phyloP scores from a whole-genome alignment of 2,797 vertebrate genomes.

The Podargus strigoides region DNA sequence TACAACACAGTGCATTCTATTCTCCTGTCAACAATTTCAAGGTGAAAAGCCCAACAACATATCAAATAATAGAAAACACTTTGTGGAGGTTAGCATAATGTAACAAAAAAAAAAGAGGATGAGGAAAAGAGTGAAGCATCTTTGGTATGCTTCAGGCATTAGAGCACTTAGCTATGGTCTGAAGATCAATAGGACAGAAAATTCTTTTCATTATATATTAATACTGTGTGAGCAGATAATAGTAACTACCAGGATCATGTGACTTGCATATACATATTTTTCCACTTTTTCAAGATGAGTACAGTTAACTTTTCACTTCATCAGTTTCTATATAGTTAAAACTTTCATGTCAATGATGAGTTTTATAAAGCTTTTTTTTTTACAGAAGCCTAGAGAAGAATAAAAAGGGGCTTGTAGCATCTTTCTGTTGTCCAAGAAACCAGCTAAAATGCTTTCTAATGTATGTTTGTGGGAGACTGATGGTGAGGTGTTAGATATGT shows the following conservation, averaged over 20 bases:
- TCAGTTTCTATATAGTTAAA: background rate
- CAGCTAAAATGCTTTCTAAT: background rate
- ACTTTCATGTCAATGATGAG: background rate
- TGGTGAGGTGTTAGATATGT: background rate
- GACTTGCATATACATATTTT: background rate
- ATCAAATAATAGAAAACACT: constrained; percentile 22
- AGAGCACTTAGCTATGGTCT: background rate
- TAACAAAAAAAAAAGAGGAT: background rate
- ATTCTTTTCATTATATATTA: constrained; percentile 36
- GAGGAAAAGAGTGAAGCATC: background rate
- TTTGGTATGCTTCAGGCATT: constrained; percentile 13
- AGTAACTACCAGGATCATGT: background rate
- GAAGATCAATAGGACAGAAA: constrained; percentile 59
- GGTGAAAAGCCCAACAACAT: constrained; percentile 41
- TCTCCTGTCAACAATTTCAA: constrained; percentile 64
- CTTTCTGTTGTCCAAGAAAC: background rate
- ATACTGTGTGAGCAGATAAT: background rate
- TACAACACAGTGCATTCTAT: constrained; percentile 33
- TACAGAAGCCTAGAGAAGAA: background rate
- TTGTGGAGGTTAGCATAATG: constrained; percentile 48
- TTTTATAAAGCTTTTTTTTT: background rate
- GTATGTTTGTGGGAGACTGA: background rate
- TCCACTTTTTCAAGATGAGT: background rate
- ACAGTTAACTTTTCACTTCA: background rate
- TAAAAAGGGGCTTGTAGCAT: background rate